These are phyloP conservation scores for Grammomys dolichurus DNA, from an alignment of 2,113 vertebrate genomes.

Conservation along the genomic window DNA sequence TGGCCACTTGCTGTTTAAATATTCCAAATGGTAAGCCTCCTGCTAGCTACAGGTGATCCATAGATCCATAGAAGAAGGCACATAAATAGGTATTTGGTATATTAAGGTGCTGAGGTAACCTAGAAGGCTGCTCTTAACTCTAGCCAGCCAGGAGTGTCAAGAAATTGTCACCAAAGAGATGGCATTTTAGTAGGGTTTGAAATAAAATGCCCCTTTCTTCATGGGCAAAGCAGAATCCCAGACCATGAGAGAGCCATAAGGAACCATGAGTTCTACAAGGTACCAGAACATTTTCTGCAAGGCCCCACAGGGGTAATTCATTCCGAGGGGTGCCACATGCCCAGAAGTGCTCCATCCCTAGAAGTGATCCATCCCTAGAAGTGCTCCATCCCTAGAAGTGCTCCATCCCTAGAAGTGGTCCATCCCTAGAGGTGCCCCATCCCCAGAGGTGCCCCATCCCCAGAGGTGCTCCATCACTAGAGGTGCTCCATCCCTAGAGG, in stretches of 20 bases:
- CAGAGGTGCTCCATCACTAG: neutral
- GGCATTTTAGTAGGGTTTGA: neutral
- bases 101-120: neutral
- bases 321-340: neutral
- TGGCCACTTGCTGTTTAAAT: neutral
- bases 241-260: neutral
- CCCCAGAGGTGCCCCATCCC: neutral
- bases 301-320: accelerated
- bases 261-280: neutral
- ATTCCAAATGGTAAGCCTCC: neutral
- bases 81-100: neutral
- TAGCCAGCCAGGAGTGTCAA: neutral
- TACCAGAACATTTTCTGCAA: neutral
- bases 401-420: neutral
- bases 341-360: neutral
- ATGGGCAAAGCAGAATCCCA: neutral
- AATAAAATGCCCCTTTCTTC: neutral
- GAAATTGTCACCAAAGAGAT: neutral
- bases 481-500: too few species aligned
- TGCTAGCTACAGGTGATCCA: neutral
- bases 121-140: neutral
- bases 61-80: neutral
- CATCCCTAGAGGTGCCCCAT: accelerated
- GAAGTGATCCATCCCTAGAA: neutral
- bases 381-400: neutral